Base-by-base conservation (phyloP, 2,888 invertebrate genomes). In the Lagria hirta region DNA sequence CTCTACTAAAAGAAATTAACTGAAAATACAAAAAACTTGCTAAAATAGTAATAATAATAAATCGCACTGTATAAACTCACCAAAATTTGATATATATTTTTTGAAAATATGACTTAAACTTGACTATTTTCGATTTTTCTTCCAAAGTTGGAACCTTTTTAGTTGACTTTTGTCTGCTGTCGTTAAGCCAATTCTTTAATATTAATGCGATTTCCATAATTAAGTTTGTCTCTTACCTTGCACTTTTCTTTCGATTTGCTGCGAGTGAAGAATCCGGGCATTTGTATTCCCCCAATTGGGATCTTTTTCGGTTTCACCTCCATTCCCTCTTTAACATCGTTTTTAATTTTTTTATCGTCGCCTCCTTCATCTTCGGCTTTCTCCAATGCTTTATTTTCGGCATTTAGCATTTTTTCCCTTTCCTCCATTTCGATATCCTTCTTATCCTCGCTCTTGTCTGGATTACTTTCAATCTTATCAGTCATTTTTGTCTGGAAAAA, bases 211-310 rank as follows among this genome's bases (percentile, higher is more conserved):
- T n/a, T n/a, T n/a, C n/a, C n/a, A n/a, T n/a, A n/a, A n/a, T n/a
- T n/a, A n/a, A n/a, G 5, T 13, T 2, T 7, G 14, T 2, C 3
- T 10, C 36, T 51, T 73, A 84, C 84, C 81, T 82, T 88, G 71
- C 75, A 79, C 54, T 79, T 83, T 67, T 84, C 84, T 65, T 82
- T 83, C 50, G 87, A 86, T 55, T 84, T 84, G 65, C 83, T 83
- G 57, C 85, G 82, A 46, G 83, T 84, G 62, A 88, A 88, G 73
- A 88, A 89, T 8, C 88, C 88, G 3, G 89, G 89, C 81, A 89
- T 84, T 73, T 88, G 88, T 52, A 89, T 86, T n/a, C 87, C 89
- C 32, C 88, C 89, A 60, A 88, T 89, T 3, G 89, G 89, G 59
- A 88, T 88, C 67, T 87, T 88, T 67, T 84, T 86, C 43, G 86